phyloP scores from a whole-genome alignment of 2,797 vertebrate genomes.

The Aulostomus chinensis region DNA sequence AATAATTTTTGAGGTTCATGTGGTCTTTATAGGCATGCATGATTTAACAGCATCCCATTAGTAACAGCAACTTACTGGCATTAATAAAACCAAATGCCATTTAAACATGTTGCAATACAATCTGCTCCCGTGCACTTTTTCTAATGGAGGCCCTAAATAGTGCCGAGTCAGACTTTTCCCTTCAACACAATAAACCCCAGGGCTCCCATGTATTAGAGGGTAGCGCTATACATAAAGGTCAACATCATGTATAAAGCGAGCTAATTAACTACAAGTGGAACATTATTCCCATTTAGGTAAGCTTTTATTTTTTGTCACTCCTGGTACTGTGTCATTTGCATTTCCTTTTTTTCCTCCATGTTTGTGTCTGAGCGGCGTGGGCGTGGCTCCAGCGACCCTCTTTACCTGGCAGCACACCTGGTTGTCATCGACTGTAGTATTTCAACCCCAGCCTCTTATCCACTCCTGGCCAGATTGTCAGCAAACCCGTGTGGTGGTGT shows the following conservation, averaged over 20 bases:
- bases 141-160: conserved; percentile 55
- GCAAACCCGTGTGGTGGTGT: too few relatives aligned
- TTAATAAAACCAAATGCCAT: conserved; percentile 74
- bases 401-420: too few relatives aligned
- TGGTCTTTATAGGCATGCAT: conserved; percentile 65
- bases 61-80: conserved; percentile 66
- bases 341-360: too few relatives aligned
- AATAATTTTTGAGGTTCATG: conserved; percentile 34
- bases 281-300: background rate
- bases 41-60: conserved; percentile 70
- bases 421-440: too few relatives aligned
- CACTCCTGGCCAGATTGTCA: too few relatives aligned
- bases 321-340: background rate
- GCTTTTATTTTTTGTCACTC: background rate
- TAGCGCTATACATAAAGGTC: conserved; percentile 51
- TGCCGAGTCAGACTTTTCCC: conserved; percentile 59
- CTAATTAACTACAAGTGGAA: conserved; percentile 52
- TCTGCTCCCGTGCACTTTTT: conserved; percentile 65
- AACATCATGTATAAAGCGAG: conserved; percentile 50
- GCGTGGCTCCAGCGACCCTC: too few relatives aligned
- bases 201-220: conserved; percentile 43
- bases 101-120: conserved; percentile 61
- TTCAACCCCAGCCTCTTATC: too few relatives aligned
- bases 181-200: conserved; percentile 59
- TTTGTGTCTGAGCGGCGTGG: too few relatives aligned